These are phyloP conservation scores for Scaptodrosophila lebanonensis DNA, from an alignment of 1,140 invertebrate genomes.

Conservation along the genomic window DNA sequence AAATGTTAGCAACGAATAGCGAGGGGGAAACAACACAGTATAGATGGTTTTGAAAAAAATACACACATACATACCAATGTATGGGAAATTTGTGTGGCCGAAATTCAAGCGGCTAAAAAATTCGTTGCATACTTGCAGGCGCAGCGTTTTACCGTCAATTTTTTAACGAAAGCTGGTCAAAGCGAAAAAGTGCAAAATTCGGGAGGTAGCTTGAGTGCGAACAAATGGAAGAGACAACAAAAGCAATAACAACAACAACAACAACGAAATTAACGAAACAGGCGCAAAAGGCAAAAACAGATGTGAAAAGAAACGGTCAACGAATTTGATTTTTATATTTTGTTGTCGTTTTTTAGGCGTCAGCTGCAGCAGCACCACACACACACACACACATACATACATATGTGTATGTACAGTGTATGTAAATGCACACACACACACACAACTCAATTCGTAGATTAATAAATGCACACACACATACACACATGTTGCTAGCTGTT, in stretches of 20 bases:
- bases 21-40: constrained; percentile 37
- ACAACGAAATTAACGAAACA: constrained; percentile 61
- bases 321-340: constrained; percentile 71
- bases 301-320: too few species aligned
- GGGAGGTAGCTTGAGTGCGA: constrained; percentile 31
- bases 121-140: constrained; percentile 28
- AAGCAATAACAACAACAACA: constrained; percentile 14
- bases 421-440: not conserved
- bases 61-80: too few species aligned
- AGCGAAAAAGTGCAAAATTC: not conserved
- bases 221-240: constrained; percentile 14
- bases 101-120: constrained; percentile 33
- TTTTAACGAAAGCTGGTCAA: constrained; percentile 18
- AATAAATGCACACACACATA: too few species aligned
- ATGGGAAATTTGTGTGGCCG: constrained; percentile 7
- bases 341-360: constrained; percentile 69
- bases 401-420: constrained; percentile 8
- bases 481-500: too few species aligned
- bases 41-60: too few species aligned
- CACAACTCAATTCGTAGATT: too few species aligned
- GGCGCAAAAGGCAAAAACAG: constrained; percentile 30
- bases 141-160: constrained; percentile 29
- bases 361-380: constrained; percentile 42
- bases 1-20: constrained; percentile 37
- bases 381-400: constrained; percentile 5